Conservation (phyloP, 2,888 invertebrate genomes). For the Eledona agricola region DNA sequence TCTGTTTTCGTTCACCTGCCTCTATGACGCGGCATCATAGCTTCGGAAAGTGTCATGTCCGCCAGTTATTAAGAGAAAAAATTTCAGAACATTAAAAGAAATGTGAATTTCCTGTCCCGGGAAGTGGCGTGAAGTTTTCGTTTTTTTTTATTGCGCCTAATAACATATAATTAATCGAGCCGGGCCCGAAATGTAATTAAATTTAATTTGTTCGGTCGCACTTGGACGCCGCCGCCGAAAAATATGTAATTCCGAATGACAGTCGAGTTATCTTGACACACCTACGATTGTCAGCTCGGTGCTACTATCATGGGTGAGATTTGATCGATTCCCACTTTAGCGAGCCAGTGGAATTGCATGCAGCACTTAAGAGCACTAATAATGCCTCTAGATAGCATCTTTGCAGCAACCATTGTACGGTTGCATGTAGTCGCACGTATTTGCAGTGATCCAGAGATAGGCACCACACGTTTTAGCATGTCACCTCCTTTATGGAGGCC, state of each 20-base stretch:
- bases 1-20: conserved; percentile 37
- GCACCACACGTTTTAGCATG: conserved; percentile 42
- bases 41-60: conserved; percentile 32
- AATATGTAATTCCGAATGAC: conserved; percentile 15
- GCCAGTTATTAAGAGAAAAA: conserved; percentile 30
- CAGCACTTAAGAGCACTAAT: conserved; percentile 34
- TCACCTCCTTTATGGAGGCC: conserved; percentile 41
- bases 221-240: conserved; percentile 6
- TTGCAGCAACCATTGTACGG: conserved; percentile 45
- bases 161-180: conserved; percentile 36
- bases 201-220: conserved; percentile 22
- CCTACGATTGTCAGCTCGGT: conserved; percentile 31
- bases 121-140: conserved; percentile 28
- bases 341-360: conserved; percentile 18
- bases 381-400: conserved; percentile 44
- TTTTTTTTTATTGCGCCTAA: conserved; percentile 27
- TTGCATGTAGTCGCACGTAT: conserved; percentile 45
- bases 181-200: conserved; percentile 28
- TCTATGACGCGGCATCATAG: conserved; percentile 22
- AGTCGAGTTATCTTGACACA: conserved; percentile 24
- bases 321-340: conserved; percentile 40
- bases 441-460: conserved; percentile 42
- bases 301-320: conserved; percentile 40
- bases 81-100: conserved; percentile 23
- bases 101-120: conserved; percentile 21